Evolutionary conservation across 53 echinoderm and acorn worm species (phyloP).

Genomic region (Astropecten irregularis): DNA sequence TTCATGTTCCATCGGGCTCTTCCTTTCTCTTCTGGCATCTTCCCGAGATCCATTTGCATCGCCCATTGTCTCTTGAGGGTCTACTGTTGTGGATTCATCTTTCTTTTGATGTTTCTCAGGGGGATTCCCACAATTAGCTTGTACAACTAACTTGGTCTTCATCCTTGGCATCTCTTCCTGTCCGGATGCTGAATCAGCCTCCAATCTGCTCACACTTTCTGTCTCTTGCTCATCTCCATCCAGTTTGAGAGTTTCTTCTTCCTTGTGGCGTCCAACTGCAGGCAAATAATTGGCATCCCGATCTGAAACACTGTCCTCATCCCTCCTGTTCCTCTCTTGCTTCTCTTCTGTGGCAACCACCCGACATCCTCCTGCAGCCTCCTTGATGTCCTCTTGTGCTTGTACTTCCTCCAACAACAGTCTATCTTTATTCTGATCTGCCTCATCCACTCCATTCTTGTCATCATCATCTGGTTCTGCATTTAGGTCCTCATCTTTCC

Average conservation of each 20-base stretch:
- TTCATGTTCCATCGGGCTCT: background rate
- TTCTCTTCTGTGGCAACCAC: background rate
- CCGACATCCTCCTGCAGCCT: background rate
- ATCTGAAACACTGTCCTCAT: too few relatives aligned
- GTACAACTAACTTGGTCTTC: too few relatives aligned
- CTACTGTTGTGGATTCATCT: too few relatives aligned
- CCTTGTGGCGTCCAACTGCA: background rate
- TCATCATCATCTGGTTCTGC: background rate
- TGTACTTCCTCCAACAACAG: background rate
- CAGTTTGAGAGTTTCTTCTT: background rate
- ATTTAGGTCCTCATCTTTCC: background rate
- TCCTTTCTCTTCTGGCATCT: background rate
- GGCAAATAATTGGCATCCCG: too few relatives aligned
- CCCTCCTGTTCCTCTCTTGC: background rate
- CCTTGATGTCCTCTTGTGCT: background rate
- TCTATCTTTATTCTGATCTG: background rate
- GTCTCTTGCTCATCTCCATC: background rate
- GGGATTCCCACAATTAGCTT: too few relatives aligned
- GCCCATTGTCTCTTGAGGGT: too few relatives aligned
- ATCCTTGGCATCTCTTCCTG: too few relatives aligned
- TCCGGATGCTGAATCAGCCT: too few relatives aligned
- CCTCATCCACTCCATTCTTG: background rate
- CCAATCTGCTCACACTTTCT: too few relatives aligned
- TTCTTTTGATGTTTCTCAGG: too few relatives aligned
- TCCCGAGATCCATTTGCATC: background rate